These are phyloP conservation scores for Drosophila tropicalis DNA, from an alignment of 1,140 invertebrate genomes.

Conservation along the genomic window DNA sequence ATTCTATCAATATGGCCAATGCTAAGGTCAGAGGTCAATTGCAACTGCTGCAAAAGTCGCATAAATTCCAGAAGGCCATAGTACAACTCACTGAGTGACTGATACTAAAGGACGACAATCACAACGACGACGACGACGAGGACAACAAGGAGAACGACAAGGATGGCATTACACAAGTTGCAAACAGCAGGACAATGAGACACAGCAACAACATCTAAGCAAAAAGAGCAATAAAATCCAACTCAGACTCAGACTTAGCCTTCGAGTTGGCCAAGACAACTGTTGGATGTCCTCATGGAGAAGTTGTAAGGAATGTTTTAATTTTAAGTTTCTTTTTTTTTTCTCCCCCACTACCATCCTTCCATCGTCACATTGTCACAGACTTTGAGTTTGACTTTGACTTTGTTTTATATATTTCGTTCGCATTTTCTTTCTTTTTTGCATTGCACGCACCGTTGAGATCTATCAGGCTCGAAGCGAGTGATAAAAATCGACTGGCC, in stretches of 20 bases:
- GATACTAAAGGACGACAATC: conserved; percentile 29
- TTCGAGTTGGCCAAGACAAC: neutral
- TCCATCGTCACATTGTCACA: neutral
- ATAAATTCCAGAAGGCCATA: conserved; percentile 50
- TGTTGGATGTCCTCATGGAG: conserved; percentile 20
- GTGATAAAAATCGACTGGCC: conserved; percentile 38
- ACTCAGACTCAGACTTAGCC: conserved; percentile 10
- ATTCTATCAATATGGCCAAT: conserved; percentile 35
- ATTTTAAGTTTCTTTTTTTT: conserved; percentile 52
- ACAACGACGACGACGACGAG: neutral
- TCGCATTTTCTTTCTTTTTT: neutral
- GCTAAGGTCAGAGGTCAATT: conserved; percentile 25
- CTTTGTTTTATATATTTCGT: neutral
- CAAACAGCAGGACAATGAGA: conserved; percentile 39
- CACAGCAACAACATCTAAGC: conserved; percentile 14
- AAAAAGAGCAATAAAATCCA: conserved; percentile 52
- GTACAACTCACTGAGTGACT: conserved; percentile 39
- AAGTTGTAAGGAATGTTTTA: conserved; percentile 69
- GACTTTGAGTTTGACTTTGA: conserved; percentile 3
- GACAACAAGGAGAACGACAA: too few relatives aligned
- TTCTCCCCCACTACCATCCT: neutral
- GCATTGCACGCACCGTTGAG: conserved; percentile 32
- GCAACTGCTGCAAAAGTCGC: conserved; percentile 47
- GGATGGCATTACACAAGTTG: conserved; percentile 41
- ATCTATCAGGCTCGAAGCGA: conserved; percentile 36